Base-by-base conservation (phyloP, 2,888 invertebrate species). In the Epirrita christyi region DNA sequence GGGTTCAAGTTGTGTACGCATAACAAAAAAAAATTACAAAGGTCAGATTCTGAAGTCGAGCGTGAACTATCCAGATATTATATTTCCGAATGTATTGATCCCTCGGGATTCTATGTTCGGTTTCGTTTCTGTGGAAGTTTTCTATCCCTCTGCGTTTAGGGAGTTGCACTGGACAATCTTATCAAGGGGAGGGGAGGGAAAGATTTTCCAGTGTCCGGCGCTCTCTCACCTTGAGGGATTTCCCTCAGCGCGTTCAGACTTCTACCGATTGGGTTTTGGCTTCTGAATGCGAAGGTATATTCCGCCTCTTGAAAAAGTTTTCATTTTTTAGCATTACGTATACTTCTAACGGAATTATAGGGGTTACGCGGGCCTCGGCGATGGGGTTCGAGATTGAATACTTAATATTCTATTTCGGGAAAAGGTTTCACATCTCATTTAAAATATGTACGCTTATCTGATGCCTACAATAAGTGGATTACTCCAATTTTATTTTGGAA, bases 81-180 rank as follows among this genome's bases (percentile, higher is more conserved):
- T 88, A 89, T 91, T 89, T 88, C 78, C 74, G 74, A 86, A 89
- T 81, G 82, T 89, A 92, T 92, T 89, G 89, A 89, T 90, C 91
- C 89, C 89, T 48, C 29, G 85, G 89, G 91, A 89, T 82, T 69
- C 66, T 78, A 78, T 85, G 88, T 86, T 85, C 86, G 84, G 87
- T 88, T 89, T 86, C 87, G 85, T 86, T 88, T 86, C 87, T 80
- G 83, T 81, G 72, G 80, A 91, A 90, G 81, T 92, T 91, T 90
- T 86, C 87, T 89, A 90, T 88, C 90, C 91, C 90, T 90, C 82
- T 83, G 90, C 83, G 89, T 87, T 87, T 78, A 80, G 91, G 90
- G 91, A 90, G 86, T 88, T 89, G 89, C 88, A 88, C 85, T 88
- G 88, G 90, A 91, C 91, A 91, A 92, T 92, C 89, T 91, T 90